Base-by-base conservation (phyloP, 2,113 vertebrate genomes). In the Prietella phreatophila region DNA sequence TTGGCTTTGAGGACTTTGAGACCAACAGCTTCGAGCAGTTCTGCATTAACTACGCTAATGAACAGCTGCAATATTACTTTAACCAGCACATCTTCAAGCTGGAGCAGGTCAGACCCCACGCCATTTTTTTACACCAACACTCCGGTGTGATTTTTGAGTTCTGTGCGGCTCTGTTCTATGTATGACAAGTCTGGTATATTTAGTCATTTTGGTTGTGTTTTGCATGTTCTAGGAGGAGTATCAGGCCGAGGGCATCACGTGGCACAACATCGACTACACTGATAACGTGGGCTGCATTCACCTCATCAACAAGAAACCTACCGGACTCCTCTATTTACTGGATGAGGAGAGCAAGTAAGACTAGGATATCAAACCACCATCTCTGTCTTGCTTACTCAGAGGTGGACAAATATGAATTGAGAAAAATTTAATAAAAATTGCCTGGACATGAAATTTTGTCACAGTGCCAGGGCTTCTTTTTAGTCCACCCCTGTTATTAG, bases 11-110 rank as follows among this genome's bases (percentile, higher is more conserved):
- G 92, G 98, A 99, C 92, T 99, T 99, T 14, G 94, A 96, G 90
- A 97, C 95, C 87, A 99, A 99, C 94, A 99, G 98, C 91, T 99
- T 99, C 33, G 98, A 99, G 90, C 98, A 99, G 92, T 99, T 99
- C 93, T 99, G 98, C 92, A 99, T 99, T 91, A 99, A 99, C 93
- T 99, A 99, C n/a, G 98, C 98, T 89, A 99, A 99, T 0, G 98
- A 99, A 90, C 98, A 99, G 94, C 96, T 99, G 71, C 98, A 99
- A 94, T 98, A 99, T 94, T 99, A 99, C 93, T 99, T 99, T 95
- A 99, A 98, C 90, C 97, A 99, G 89, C 98, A 99, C 91, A 99
- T 99, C 91, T 99, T 99, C 93, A 99, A 97, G 88, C 93, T 99
- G 88, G 98, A 99, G 88, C 98, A 99, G 97, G 98, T 98, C 90